Evolutionary conservation across 1,140 invertebrate genomes (phyloP), one percentile per base, ranked within the genome.

Genomic region (Pentalonia nigronervosa): DNA sequence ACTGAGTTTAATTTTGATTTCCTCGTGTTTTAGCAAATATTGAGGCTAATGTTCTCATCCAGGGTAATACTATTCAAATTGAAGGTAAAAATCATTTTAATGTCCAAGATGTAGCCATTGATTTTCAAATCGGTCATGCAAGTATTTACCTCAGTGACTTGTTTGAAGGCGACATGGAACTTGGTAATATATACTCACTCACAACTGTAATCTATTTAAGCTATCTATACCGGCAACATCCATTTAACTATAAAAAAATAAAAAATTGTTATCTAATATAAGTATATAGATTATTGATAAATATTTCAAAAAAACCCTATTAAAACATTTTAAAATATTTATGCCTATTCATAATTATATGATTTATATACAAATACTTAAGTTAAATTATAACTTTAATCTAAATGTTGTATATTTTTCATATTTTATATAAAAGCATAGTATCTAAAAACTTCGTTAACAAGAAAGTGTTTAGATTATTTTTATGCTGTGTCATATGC

Each of bases 11-110:
- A 88, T 94, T 60, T 91, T 14, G 36, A 90, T 94, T 94, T 94
- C 17, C 7, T 93, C 90, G 17, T 94, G 94, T 95, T 95, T 23
- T 94, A 97, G 97, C 96, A 90, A 96, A 97, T 94, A 96, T 97
- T 36, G 96, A 97, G 41, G 96, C 96, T 0, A 95, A 95, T 6
- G 95, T 96, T 0, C 96, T 95, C 0, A 95, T 97, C 23, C 95
- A 96, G 94, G 95, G 96, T 2, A 95, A 97, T 91, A 95, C 96
- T 87, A 95, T 96, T 48, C 95, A 95, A 48, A 95, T 95, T 93
- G 94, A 96, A 94, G 94, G 94, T n/a, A 95, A 93, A 95, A 96
- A 91, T 11, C 96, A 96, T 94, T 96, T 96, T 53, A 96, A 96
- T 67, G 96, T 97, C 11, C 95, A 96, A 60, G 96, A 96, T n/a